Evolutionary conservation across 64 coral and sea anemone genomes (phyloP).

Genomic region (Actinia tenebrosa): DNA sequence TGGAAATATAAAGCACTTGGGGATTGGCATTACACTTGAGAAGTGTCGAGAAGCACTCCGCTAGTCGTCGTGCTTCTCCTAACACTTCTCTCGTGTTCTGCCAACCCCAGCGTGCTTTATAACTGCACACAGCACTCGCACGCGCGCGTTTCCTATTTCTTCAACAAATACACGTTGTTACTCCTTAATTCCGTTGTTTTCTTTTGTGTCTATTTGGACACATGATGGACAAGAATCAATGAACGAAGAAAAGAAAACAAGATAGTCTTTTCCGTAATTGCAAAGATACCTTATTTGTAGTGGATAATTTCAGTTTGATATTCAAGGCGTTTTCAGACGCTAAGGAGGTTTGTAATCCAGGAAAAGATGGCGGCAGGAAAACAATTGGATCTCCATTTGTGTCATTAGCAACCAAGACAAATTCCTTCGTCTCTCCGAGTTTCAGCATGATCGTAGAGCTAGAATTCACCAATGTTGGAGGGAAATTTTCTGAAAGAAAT

Average conservation of each 20-base stretch:
- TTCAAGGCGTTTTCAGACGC: neutral
- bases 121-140: no score
- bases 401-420: conserved; percentile 2
- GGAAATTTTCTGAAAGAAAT: conserved; percentile 41
- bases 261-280: neutral
- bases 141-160: no score
- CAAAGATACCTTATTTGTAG: neutral
- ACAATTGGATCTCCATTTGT: conserved; percentile 1
- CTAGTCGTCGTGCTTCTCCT: no score
- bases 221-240: neutral
- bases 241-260: neutral
- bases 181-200: no score
- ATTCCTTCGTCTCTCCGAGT: neutral
- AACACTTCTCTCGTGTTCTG: no score
- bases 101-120: no score
- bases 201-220: no score
- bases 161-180: no score
- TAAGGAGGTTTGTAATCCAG: neutral
- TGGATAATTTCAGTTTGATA: neutral
- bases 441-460: neutral
- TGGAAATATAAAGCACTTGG: no score
- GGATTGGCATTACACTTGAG: no score
- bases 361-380: neutral
- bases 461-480: conserved; percentile 24
- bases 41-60: no score